Percentiles rank a stretch among this genome's conserved stretches.
phyloP scores from a whole-genome alignment of 2,888 invertebrate genomes.

The Mellilla xanthometata region DNA sequence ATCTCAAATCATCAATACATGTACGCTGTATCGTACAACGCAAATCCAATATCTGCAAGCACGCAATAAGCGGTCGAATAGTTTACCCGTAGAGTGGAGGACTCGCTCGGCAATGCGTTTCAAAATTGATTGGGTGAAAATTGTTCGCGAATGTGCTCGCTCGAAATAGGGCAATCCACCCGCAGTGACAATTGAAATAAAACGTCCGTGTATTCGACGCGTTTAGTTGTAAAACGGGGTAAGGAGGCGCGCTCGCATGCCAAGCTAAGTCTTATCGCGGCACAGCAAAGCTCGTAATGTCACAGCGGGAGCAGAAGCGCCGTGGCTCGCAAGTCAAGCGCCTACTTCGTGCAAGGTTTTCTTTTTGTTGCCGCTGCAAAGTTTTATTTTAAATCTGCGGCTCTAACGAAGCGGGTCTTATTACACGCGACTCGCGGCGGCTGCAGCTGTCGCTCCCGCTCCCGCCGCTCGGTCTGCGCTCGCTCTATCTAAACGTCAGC shows the following conservation, averaged over 20 bases:
- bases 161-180: slow-evolving; percentile 74
- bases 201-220: slow-evolving; percentile 49
- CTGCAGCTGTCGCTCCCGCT: slow-evolving; percentile 53
- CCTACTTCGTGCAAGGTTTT: slow-evolving; percentile 57
- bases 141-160: slow-evolving; percentile 61
- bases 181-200: slow-evolving; percentile 76
- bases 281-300: slow-evolving; percentile 46
- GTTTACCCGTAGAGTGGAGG: not conserved
- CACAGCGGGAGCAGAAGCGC: slow-evolving; percentile 31
- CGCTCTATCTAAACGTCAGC: slow-evolving; percentile 1
- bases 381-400: slow-evolving; percentile 78
- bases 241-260: slow-evolving; percentile 32
- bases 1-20: slow-evolving; percentile 4
- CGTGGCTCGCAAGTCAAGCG: slow-evolving; percentile 59
- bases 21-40: not conserved
- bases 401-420: slow-evolving; percentile 74
- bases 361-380: slow-evolving; percentile 66
- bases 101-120: slow-evolving; percentile 31
- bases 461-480: slow-evolving; percentile 3
- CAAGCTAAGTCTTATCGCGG: slow-evolving; percentile 51
- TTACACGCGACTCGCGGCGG: slow-evolving; percentile 53
- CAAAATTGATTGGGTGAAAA: slow-evolving; percentile 61
- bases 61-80: not conserved
- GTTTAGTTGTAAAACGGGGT: slow-evolving; percentile 34
- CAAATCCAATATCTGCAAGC: slow-evolving; percentile 1